Base-by-base conservation (phyloP, 2,888 invertebrate genomes). In the Thereva nobilitata region DNA sequence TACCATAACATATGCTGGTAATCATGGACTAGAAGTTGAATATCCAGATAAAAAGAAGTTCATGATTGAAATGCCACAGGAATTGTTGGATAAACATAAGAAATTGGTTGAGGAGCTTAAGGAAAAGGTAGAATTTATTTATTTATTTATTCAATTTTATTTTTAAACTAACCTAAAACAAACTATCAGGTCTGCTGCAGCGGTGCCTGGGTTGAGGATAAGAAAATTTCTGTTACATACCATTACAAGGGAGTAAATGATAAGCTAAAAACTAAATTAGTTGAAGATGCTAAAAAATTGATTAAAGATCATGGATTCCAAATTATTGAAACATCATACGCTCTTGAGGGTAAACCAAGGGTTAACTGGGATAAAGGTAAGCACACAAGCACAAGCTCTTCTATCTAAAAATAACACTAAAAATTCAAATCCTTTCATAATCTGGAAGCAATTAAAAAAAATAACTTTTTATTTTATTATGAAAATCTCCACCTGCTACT, bases 121-220 rank as follows among this genome's bases (percentile, higher is more conserved):
- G 74, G 89, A 89, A 72, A 86, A 86, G 81, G 86, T 85, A 23
- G 1, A 2, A 2, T 23, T 23, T 76, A 70, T 67, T 12, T 4
- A 37, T 53, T 37, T 53, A 3, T 52, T 38, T 47, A 44, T 53
- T 40, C 35, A 10, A 37, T 35, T 47, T 44, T 42, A 44, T 53
- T 37, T n/a, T n/a, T 37, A 49, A 23, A 12, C 54, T 55, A 38
- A 42, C 38, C 37, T 8, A 49, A 23, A 49, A 49, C 4, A 42
- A 12, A 38, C 57, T 10, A 23, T 38, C 10, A 86, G 86, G 85
- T 89, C 1, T 89, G 88, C 72, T 84, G 82, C 72, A 87, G 89
- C 68, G 90, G 90, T 52, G 89, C 89, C 8, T 90, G 90, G 90
- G 89, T 90, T 1, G 90, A 90, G 76, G 89, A 89, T 75, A 90